phyloP scores from a whole-genome alignment of 2,888 invertebrate genomes.

The Drosophila tripunctata region DNA sequence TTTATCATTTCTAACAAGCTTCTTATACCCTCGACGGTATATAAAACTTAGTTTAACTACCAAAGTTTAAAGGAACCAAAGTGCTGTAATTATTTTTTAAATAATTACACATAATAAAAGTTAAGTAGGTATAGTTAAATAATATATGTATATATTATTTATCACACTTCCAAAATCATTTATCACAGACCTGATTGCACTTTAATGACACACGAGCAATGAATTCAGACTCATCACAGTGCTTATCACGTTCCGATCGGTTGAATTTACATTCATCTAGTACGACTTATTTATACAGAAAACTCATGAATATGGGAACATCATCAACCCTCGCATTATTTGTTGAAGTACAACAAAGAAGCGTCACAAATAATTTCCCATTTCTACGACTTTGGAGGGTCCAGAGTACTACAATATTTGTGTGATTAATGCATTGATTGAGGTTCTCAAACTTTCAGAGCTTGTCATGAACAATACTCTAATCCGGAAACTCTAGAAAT shows the following conservation, averaged over 20 bases:
- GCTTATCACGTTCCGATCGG: slow-evolving; percentile 17
- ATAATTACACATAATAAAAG: background rate
- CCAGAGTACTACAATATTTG: background rate
- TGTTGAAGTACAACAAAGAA: background rate
- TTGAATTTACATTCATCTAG: slow-evolving; percentile 3
- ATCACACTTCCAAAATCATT: slow-evolving; percentile 1
- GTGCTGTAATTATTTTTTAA: no score
- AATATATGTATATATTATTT: background rate
- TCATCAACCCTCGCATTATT: background rate
- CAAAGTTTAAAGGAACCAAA: no score
- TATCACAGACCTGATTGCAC: slow-evolving; percentile 5
- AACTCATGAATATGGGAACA: background rate
- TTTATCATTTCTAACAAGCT: no score
- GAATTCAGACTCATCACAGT: slow-evolving; percentile 3
- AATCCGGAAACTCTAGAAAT: no score
- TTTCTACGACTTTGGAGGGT: background rate
- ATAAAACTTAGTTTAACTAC: no score
- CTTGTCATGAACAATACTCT: background rate
- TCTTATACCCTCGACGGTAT: no score
- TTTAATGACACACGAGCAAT: slow-evolving; percentile 9
- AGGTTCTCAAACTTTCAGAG: background rate
- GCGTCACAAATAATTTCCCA: background rate
- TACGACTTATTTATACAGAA: background rate
- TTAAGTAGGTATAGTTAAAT: background rate
- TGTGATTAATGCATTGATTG: background rate